Base-by-base conservation (phyloP, 2,113 vertebrate species). In the Asarcornis scutulata region DNA sequence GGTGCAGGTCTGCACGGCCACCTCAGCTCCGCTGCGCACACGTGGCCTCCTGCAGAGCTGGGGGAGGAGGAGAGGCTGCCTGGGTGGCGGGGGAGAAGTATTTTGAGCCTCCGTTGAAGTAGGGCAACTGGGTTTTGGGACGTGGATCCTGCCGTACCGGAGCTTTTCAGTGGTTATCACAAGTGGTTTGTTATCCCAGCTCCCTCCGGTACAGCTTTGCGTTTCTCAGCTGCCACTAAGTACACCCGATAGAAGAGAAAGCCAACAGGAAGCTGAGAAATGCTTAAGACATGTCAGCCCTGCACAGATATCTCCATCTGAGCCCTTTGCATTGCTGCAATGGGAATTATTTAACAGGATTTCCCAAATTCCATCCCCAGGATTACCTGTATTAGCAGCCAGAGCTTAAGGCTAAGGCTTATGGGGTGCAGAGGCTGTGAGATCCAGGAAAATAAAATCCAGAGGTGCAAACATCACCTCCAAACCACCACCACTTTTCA, bases 261-360 rank as follows among this genome's bases (percentile, higher is more conserved):
- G 67, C 83, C 67, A 86, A 36, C 26, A 63, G 90, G 56, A 89
- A 91, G 83, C 63, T 72, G 72, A 91, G 84, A 66, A 64, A 80
- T 48, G 64, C 75, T 85, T 71, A 73, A 88, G 44, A 88, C 36
- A 25, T 4, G 11, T 46, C 89, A 89, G 68, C 71, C 42, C 58
- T 17, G 0, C 46, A 58, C 86, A 29, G 48, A 74, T 23, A 11
- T 22, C 53, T 71, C 62, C 44, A 32, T 31, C n/a, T 83, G 6
- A 78, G 42, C 56, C 46, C 42, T 21, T 12, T 52, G 4, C 0
- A 1, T 8, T 9, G 55, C 52, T 26, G 64, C 38, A 40, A 46
- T 13, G 14, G 56, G 32, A 78, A 50, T 92, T 91, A 82, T 55
- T 88, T 55, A 64, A 92, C 0, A 13, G 31, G 77, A 93, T 95